Evolutionary conservation across 2,888 invertebrate species (phyloP).

Genomic region (Ephialtes manifestator): DNA sequence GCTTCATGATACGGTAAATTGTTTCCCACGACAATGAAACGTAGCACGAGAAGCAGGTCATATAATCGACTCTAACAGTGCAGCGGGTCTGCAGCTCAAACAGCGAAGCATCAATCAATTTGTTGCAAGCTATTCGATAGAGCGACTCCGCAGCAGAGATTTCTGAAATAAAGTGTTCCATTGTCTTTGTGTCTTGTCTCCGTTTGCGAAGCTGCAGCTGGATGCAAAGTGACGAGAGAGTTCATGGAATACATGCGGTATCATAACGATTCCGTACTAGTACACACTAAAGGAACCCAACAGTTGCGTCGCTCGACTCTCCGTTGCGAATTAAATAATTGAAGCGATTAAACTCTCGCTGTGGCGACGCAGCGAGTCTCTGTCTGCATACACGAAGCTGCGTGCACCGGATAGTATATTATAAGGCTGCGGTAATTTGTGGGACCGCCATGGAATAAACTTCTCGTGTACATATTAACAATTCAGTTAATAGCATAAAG

Average conservation of each 20-base stretch:
- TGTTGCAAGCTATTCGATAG: slow-evolving; percentile 26
- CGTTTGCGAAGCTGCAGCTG: not conserved
- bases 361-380: slow-evolving; percentile 37
- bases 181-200: slow-evolving; percentile 32
- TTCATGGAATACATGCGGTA: slow-evolving; percentile 16
- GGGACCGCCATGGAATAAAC: slow-evolving; percentile 31
- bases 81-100: not conserved
- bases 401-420: slow-evolving; percentile 25
- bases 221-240: slow-evolving; percentile 37
- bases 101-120: slow-evolving; percentile 17
- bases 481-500: slow-evolving; percentile 43
- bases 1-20: slow-evolving; percentile 7
- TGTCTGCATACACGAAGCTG: slow-evolving; percentile 7
- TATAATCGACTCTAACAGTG: not conserved
- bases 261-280: slow-evolving; percentile 1
- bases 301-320: slow-evolving; percentile 33
- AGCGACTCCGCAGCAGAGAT: slow-evolving; percentile 26
- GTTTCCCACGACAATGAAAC: slow-evolving; percentile 56
- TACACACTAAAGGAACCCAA: not conserved
- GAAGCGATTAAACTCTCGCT: slow-evolving; percentile 61
- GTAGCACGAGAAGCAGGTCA: not conserved
- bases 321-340: slow-evolving; percentile 67
- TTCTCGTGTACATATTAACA: slow-evolving; percentile 26
- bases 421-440: slow-evolving; percentile 38
- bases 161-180: slow-evolving; percentile 51